phyloP scores from a whole-genome alignment of 1,140 invertebrate species.

The Gonioctena quinquepunctata region DNA sequence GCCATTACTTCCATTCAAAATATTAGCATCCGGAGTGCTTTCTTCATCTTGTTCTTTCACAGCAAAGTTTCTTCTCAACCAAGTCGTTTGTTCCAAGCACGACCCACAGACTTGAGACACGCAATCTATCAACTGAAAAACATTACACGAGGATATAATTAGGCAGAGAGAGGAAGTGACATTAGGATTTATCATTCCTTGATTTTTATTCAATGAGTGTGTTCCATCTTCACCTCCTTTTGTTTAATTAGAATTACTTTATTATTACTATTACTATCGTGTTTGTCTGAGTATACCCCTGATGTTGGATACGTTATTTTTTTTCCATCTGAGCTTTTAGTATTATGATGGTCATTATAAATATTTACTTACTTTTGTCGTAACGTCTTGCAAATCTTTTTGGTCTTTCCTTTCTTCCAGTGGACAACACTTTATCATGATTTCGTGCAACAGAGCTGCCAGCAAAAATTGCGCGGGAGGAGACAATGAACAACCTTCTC shows the following conservation, averaged over 20 bases:
- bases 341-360: no score
- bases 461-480: constrained; percentile 83
- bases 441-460: constrained; percentile 81
- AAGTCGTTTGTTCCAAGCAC: constrained; percentile 88
- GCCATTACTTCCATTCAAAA: constrained; percentile 34
- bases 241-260: no score
- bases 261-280: no score
- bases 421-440: constrained; percentile 79
- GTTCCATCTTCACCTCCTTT: no score
- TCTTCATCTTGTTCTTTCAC: constrained; percentile 77
- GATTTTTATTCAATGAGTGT: no score
- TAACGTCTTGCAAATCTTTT: constrained; percentile 83
- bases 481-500: constrained; percentile 71
- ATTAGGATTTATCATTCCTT: no score
- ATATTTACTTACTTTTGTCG: constrained; percentile 61
- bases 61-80: constrained; percentile 85
- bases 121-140: constrained; percentile 74
- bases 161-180: no score
- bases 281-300: no score
- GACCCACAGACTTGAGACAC: constrained; percentile 86
- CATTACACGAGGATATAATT: no score
- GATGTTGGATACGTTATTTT: no score
- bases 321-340: no score
- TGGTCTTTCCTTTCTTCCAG: constrained; percentile 71
- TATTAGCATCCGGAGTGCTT: constrained; percentile 51